Percentiles rank a stretch among this genome's conserved stretches.
Conservation (phyloP, 2,797 vertebrate species). For the Lophotriccus pileatus region DNA sequence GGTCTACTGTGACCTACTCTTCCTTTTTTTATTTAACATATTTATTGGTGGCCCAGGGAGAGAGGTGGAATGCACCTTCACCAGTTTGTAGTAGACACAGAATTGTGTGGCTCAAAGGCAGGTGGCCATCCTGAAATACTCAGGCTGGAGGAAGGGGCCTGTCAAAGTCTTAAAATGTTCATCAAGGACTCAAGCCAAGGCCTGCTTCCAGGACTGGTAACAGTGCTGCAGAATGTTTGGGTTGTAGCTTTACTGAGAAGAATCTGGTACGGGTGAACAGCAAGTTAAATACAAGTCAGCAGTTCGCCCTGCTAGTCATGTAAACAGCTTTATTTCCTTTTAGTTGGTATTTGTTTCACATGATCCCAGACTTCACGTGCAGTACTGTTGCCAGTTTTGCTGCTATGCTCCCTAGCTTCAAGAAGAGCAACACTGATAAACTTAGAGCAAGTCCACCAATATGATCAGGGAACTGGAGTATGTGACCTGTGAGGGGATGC, state of each 20-base stretch:
- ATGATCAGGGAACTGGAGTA: background rate
- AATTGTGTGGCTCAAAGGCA: background rate
- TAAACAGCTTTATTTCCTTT: background rate
- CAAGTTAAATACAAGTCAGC: background rate
- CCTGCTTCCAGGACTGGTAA: background rate
- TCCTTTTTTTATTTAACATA: background rate
- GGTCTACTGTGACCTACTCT: background rate
- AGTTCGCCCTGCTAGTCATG: background rate
- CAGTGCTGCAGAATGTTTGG: background rate
- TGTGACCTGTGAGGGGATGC: background rate
- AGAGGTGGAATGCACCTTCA: background rate
- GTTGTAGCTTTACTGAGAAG: background rate
- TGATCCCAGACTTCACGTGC: background rate
- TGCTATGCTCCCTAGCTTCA: background rate
- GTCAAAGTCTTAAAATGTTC: accelerated
- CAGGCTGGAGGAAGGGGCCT: background rate
- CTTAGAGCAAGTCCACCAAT: background rate
- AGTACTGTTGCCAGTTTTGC: background rate
- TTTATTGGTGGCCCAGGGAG: background rate
- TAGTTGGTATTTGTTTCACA: background rate
- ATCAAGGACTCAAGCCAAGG: background rate
- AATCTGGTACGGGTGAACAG: background rate
- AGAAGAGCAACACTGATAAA: background rate
- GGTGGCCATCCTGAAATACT: background rate
- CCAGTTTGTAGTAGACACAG: background rate